A percentile compares a stretch with the other conserved stretches of the same genome.
Evolutionary conservation across 2,797 vertebrate genomes (phyloP).

Genomic region (Hyperoplus lanceolatus): DNA sequence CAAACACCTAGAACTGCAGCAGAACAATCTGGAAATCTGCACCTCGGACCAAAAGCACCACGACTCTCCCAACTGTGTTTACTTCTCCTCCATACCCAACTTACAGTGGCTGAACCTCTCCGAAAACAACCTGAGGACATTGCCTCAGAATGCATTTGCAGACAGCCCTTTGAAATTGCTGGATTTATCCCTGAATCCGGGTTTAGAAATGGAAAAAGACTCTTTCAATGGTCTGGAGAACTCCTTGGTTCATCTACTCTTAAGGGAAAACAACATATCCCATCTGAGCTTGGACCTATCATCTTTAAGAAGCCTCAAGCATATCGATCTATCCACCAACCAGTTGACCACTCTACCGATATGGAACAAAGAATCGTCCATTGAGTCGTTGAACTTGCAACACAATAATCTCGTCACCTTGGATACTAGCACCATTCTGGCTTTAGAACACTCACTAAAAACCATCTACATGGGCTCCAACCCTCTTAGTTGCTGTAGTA

Average conservation of each 20-base stretch:
- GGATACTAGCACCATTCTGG: slow-evolving; percentile 84
- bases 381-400: slow-evolving; percentile 92
- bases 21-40: slow-evolving; percentile 90
- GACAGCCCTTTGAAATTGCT: slow-evolving; percentile 86
- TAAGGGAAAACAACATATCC: slow-evolving; percentile 88
- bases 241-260: slow-evolving; percentile 87
- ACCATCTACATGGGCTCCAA: slow-evolving; percentile 93
- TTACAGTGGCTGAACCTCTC: slow-evolving; percentile 89
- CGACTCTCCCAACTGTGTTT: slow-evolving; percentile 79
- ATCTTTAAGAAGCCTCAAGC: slow-evolving; percentile 85
- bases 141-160: slow-evolving; percentile 85
- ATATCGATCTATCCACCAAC: slow-evolving; percentile 92
- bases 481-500: slow-evolving; percentile 93
- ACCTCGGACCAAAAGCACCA: slow-evolving; percentile 49
- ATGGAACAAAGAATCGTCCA: slow-evolving; percentile 85
- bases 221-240: slow-evolving; percentile 89
- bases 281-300: slow-evolving; percentile 88
- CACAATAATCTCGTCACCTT: slow-evolving; percentile 92
- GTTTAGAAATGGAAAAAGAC: slow-evolving; percentile 85
- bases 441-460: slow-evolving; percentile 89
- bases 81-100: slow-evolving; percentile 80
- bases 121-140: slow-evolving; percentile 83
- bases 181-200: slow-evolving; percentile 92
- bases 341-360: slow-evolving; percentile 86
- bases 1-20: slow-evolving; percentile 86